Percentiles rank a stretch among this genome's conserved stretches.
These are phyloP conservation scores for Pseudeuparius sepicola DNA, from an alignment of 2,888 invertebrate genomes.

Conservation along the genomic window DNA sequence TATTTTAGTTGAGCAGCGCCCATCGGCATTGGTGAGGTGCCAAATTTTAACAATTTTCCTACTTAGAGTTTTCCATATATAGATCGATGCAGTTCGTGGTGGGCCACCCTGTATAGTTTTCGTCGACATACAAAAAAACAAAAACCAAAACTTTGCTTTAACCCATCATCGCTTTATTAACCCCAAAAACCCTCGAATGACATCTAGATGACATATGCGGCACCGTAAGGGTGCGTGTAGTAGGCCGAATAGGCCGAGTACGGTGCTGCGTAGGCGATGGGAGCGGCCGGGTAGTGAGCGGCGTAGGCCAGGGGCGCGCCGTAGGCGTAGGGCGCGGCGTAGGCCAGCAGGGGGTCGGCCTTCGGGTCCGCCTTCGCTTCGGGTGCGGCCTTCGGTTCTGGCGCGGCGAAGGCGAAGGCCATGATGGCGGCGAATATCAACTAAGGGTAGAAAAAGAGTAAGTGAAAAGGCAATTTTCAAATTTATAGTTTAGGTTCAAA, in stretches of 20 bases:
- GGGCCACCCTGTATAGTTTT: too few relatives aligned
- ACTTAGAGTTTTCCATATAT: too few relatives aligned
- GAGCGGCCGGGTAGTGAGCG: too few relatives aligned
- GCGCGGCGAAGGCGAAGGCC: slow-evolving; percentile 19
- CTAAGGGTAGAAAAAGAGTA: slow-evolving; percentile 17
- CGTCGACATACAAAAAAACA: too few relatives aligned
- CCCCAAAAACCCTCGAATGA: too few relatives aligned
- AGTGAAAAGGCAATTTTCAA: slow-evolving; percentile 3
- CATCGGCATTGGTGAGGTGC: too few relatives aligned
- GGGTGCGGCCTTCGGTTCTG: slow-evolving; percentile 19
- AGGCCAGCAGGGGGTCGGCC: slow-evolving; percentile 18
- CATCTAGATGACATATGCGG: slow-evolving; percentile 1
- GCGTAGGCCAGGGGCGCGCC: slow-evolving; percentile 16
- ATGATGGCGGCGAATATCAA: slow-evolving; percentile 20
- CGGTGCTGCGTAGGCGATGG: slow-evolving; percentile 16
- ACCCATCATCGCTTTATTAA: too few relatives aligned
- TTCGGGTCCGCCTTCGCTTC: slow-evolving; percentile 19
- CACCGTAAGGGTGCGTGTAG: slow-evolving; percentile 14
- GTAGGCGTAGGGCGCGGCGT: slow-evolving; percentile 17
- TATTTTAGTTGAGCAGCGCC: too few relatives aligned
- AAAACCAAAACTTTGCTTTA: too few relatives aligned
- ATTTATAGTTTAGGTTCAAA: slow-evolving; percentile 4
- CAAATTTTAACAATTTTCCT: too few relatives aligned
- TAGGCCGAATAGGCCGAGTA: slow-evolving; percentile 14
- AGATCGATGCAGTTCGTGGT: too few relatives aligned